Percentiles rank a stretch among this genome's conserved stretches.
phyloP scores from a whole-genome alignment of 1,140 invertebrate genomes.

The Orchesella cincta region DNA sequence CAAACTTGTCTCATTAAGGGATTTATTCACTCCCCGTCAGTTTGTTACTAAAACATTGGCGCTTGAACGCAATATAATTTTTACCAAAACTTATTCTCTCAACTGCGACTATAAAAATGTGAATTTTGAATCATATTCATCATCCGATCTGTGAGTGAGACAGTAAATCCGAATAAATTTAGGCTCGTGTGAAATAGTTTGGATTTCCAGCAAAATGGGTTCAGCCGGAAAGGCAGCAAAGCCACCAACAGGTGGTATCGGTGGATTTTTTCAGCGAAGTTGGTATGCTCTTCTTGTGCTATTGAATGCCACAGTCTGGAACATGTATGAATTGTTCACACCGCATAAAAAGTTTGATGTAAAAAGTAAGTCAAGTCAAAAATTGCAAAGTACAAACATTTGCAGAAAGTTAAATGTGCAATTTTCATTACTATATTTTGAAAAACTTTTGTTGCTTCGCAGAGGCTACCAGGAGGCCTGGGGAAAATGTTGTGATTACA shows the following conservation, averaged over 20 bases:
- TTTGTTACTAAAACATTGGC: no score
- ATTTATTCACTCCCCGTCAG: no score
- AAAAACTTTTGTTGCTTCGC: background rate
- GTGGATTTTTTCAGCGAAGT: constrained; percentile 15
- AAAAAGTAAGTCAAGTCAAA: constrained; percentile 11
- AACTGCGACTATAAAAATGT: no score
- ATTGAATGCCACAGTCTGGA: constrained; percentile 10
- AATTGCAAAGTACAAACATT: background rate
- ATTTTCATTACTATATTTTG: background rate
- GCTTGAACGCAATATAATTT: no score
- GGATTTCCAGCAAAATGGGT: no score
- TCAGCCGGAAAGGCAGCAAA: background rate
- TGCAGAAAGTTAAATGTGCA: background rate
- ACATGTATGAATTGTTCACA: constrained; percentile 36
- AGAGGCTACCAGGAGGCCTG: background rate
- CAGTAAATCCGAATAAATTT: no score
- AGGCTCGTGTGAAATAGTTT: no score
- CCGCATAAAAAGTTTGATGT: constrained; percentile 32
- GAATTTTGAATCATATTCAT: no score
- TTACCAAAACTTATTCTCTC: no score
- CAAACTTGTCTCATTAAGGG: no score
- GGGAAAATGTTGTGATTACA: background rate
- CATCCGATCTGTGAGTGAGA: no score
- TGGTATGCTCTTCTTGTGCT: constrained; percentile 21
- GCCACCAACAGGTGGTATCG: constrained; percentile 23